A percentile compares a stretch with the other conserved stretches of the same genome.
phyloP scores from a whole-genome alignment of 1,140 invertebrate genomes.

The Aphaenogaster ashmeadi region DNA sequence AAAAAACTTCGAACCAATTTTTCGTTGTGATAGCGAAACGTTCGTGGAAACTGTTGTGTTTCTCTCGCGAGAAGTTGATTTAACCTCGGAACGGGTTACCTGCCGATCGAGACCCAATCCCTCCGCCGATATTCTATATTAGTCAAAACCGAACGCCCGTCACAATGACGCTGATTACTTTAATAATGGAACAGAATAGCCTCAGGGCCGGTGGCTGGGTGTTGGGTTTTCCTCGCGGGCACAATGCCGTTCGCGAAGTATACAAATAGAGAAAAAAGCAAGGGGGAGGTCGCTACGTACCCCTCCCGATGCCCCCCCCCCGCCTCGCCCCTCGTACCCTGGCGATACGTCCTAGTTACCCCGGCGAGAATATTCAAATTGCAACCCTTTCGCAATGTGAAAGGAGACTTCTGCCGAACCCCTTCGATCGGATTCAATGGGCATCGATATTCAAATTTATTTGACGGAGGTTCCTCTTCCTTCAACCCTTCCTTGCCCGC shows the following conservation, averaged over 20 bases:
- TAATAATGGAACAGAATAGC: slow-evolving; percentile 85
- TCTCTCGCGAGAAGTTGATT: neutral
- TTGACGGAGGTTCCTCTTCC: slow-evolving; percentile 82
- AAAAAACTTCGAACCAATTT: slow-evolving; percentile 9
- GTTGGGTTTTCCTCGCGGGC: slow-evolving; percentile 83
- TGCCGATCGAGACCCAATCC: slow-evolving; percentile 68
- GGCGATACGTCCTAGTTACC: slow-evolving; percentile 84
- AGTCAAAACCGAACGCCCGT: slow-evolving; percentile 84
- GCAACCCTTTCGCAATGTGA: slow-evolving; percentile 84
- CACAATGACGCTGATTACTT: slow-evolving; percentile 86
- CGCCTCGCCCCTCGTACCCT: slow-evolving; percentile 62
- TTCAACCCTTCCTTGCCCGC: slow-evolving; percentile 62
- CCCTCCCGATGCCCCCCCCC: slow-evolving; percentile 33
- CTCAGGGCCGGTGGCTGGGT: slow-evolving; percentile 83
- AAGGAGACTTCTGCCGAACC: slow-evolving; percentile 85
- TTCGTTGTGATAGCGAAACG: neutral
- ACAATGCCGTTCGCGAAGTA: slow-evolving; percentile 85
- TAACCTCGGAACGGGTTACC: slow-evolving; percentile 60
- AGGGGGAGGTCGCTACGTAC: slow-evolving; percentile 55
- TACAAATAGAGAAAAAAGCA: slow-evolving; percentile 85
- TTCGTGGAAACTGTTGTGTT: neutral
- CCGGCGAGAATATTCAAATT: slow-evolving; percentile 87
- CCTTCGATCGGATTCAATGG: slow-evolving; percentile 87
- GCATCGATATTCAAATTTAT: slow-evolving; percentile 88
- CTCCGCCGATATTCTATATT: slow-evolving; percentile 75